phyloP scores from a whole-genome alignment of 2,888 invertebrate species.

The Synanthedon andrenaeformis region DNA sequence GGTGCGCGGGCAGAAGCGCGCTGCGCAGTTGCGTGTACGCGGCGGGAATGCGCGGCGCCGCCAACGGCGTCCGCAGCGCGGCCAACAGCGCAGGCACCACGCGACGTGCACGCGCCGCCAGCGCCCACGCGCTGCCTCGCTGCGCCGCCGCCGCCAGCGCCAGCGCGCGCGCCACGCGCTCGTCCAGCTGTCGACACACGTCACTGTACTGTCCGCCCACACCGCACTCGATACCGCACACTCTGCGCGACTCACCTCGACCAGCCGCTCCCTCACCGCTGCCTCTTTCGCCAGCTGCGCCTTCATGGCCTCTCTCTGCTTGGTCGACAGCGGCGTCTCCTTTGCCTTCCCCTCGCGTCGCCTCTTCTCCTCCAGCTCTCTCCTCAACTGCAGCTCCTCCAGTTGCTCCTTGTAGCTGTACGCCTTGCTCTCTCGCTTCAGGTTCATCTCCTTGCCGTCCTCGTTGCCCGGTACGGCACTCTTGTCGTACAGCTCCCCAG shows the following conservation, averaged over 20 bases:
- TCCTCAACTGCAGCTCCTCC: conserved; percentile 91
- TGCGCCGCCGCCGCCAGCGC: conserved; percentile 46
- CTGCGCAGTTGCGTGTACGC: conserved; percentile 72
- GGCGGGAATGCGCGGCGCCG: conserved; percentile 75
- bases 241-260: conserved; percentile 52
- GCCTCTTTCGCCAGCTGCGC: conserved; percentile 88
- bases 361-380: conserved; percentile 92
- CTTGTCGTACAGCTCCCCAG: conserved; percentile 92
- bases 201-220: background rate
- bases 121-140: conserved; percentile 55
- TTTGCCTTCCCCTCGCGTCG: conserved; percentile 82
- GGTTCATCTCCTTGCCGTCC: conserved; percentile 74
- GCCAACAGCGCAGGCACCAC: conserved; percentile 59
- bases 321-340: conserved; percentile 73
- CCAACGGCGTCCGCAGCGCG: conserved; percentile 81
- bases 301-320: conserved; percentile 93
- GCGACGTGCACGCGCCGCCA: conserved; percentile 28
- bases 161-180: conserved; percentile 31
- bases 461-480: conserved; percentile 65
- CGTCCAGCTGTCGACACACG: conserved; percentile 27
- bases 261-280: conserved; percentile 77
- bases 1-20: conserved; percentile 41
- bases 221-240: background rate
- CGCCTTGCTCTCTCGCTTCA: conserved; percentile 95
- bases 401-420: conserved; percentile 97